A percentile compares a stretch with the other conserved stretches of the same genome.
Conservation (phyloP, 2,797 vertebrate genomes). For the Trachurus trachurus region DNA sequence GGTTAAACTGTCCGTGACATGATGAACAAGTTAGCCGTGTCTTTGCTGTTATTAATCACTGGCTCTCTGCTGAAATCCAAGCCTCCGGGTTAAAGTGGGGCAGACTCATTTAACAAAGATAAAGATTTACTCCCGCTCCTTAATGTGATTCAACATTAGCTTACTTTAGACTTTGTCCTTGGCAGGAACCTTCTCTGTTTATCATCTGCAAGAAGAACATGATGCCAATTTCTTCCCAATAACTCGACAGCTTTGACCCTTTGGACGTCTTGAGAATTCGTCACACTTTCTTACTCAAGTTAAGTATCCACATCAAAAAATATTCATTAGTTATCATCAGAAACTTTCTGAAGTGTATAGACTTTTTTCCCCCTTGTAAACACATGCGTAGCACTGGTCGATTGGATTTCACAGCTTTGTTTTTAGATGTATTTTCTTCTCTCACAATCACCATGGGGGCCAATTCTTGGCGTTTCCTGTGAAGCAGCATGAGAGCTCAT, state of each 20-base stretch:
- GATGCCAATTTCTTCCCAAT: neutral
- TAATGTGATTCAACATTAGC: constrained; percentile 23
- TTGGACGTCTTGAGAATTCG: neutral
- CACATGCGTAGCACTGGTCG: neutral
- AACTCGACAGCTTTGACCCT: constrained; percentile 12
- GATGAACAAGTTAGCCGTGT: neutral
- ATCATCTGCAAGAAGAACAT: constrained; percentile 31
- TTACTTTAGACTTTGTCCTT: constrained; percentile 16
- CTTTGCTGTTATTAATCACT: constrained; percentile 27
- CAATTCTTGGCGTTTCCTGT: neutral
- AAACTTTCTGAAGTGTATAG: neutral
- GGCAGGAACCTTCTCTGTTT: constrained; percentile 13
- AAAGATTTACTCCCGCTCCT: constrained; percentile 9
- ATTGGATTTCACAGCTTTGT: neutral
- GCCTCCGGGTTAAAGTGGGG: neutral
- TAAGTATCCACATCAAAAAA: neutral
- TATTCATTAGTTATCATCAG: neutral
- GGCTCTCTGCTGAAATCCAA: constrained; percentile 5
- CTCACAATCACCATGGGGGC: neutral
- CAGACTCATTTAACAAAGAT: constrained; percentile 13
- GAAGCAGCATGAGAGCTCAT: constrained; percentile 3
- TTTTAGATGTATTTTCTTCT: constrained; percentile 9
- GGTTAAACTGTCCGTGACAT: constrained; percentile 4
- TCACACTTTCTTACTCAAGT: neutral
- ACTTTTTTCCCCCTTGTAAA: neutral